phyloP scores from a whole-genome alignment of 2,113 vertebrate species.

The Xenopus tropicalis region DNA sequence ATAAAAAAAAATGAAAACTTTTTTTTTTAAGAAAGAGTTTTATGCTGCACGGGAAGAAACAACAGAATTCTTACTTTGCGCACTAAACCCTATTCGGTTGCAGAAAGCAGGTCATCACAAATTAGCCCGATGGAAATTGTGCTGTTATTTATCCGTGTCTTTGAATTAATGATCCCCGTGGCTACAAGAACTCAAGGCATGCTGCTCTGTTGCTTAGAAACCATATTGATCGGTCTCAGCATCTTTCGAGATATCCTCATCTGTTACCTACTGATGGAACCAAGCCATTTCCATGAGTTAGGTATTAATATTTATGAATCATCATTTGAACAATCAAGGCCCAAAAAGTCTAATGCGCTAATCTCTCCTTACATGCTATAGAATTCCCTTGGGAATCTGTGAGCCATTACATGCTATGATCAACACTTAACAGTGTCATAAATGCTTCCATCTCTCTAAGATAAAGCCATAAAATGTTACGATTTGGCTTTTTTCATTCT shows the following conservation, averaged over 20 bases:
- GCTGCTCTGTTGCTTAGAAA: slow-evolving; percentile 34
- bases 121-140: not conserved
- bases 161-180: slow-evolving; percentile 14
- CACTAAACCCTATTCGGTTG: not conserved
- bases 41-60: no score
- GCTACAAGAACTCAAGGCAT: slow-evolving; percentile 1
- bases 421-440: not conserved
- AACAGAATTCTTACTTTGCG: no score
- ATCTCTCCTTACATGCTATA: not conserved
- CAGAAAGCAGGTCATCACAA: slow-evolving; percentile 1
- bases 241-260: slow-evolving; percentile 11
- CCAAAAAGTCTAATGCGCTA: not conserved
- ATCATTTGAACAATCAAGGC: slow-evolving; percentile 5
- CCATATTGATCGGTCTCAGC: slow-evolving; percentile 26
- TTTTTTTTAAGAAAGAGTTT: no score
- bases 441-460: no score
- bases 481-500: no score
- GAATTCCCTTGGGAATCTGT: not conserved
- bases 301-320: slow-evolving; percentile 34
- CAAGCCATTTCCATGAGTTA: slow-evolving; percentile 14
- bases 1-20: no score
- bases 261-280: slow-evolving; percentile 4
- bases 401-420: slow-evolving; percentile 6
- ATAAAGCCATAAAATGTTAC: no score
- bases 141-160: slow-evolving; percentile 7